Percentiles rank a stretch among this genome's conserved stretches.
Evolutionary conservation across 2,888 invertebrate genomes (phyloP).

Genomic region (Cryptus viduatorius): DNA sequence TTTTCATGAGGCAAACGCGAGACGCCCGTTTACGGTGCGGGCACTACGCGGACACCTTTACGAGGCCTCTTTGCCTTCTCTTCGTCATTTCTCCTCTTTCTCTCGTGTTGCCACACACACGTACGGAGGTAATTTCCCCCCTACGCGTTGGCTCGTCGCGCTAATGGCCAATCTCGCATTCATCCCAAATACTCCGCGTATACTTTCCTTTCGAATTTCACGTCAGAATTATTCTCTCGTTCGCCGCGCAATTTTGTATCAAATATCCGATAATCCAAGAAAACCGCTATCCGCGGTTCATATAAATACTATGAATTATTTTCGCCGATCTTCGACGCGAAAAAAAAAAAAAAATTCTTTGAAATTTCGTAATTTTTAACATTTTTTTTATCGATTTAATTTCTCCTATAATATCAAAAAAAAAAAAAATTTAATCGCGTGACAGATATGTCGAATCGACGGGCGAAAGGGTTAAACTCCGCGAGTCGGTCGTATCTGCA

Average conservation of each 20-base stretch:
- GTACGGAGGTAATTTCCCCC: constrained; percentile 29
- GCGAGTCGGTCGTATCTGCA: constrained; percentile 44
- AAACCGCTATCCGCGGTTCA: background rate
- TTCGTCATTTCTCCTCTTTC: constrained; percentile 33
- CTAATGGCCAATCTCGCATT: constrained; percentile 55
- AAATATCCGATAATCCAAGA: background rate
- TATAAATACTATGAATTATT: background rate
- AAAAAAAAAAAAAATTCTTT: background rate
- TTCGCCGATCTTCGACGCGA: background rate
- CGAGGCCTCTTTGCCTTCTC: constrained; percentile 12
- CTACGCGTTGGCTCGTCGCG: constrained; percentile 14
- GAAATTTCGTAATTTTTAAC: background rate
- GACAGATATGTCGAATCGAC: background rate
- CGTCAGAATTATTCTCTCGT: constrained; percentile 12
- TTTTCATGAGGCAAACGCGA: background rate
- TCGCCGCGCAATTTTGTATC: background rate
- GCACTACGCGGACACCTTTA: background rate
- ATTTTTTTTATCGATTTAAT: too few relatives aligned
- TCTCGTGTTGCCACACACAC: constrained; percentile 39
- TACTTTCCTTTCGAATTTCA: constrained; percentile 56
- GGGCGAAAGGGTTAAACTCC: constrained; percentile 64
- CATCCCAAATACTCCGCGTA: constrained; percentile 36
- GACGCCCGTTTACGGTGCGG: constrained; percentile 3
- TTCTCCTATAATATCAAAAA: background rate
- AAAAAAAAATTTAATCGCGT: background rate